Percentiles rank a stretch among this genome's conserved stretches.
Evolutionary conservation across 2,888 invertebrate species (phyloP).

Genomic region (Anticlea derivata): DNA sequence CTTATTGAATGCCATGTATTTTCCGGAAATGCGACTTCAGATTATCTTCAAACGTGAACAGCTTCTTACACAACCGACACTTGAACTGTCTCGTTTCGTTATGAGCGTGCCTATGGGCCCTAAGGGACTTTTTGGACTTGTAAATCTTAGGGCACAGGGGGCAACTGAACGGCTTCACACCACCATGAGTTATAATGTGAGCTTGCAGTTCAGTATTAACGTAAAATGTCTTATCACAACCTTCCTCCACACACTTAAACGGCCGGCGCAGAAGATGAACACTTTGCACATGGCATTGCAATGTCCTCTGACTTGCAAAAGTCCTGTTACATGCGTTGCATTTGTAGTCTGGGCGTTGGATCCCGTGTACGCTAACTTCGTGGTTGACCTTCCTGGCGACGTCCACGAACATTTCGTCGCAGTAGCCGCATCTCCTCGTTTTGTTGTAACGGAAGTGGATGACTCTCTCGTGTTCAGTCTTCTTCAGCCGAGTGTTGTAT

Average conservation of each 20-base stretch:
- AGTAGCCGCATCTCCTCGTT: conserved; percentile 58
- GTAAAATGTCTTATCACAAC: conserved; percentile 1
- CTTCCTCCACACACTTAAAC: neutral
- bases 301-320: neutral
- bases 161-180: neutral
- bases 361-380: conserved; percentile 26
- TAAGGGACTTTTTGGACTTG: neutral
- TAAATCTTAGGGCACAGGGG: neutral
- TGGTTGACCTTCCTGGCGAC: conserved; percentile 10
- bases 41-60: neutral
- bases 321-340: conserved; percentile 2
- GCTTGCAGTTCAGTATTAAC: neutral
- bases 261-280: conserved; percentile 1
- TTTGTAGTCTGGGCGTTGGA: neutral
- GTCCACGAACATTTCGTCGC: conserved; percentile 57
- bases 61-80: conserved; percentile 9
- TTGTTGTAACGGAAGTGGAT: conserved; percentile 48
- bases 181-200: conserved; percentile 1
- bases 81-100: neutral
- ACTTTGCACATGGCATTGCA: neutral
- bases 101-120: neutral
- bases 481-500: conserved; percentile 57
- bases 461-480: conserved; percentile 58
- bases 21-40: conserved; percentile 7
- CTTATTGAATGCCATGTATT: conserved; percentile 2